These are phyloP conservation scores for Pyxicephalus adspersus DNA, from an alignment of 2,113 vertebrate genomes.

Conservation along the genomic window DNA sequence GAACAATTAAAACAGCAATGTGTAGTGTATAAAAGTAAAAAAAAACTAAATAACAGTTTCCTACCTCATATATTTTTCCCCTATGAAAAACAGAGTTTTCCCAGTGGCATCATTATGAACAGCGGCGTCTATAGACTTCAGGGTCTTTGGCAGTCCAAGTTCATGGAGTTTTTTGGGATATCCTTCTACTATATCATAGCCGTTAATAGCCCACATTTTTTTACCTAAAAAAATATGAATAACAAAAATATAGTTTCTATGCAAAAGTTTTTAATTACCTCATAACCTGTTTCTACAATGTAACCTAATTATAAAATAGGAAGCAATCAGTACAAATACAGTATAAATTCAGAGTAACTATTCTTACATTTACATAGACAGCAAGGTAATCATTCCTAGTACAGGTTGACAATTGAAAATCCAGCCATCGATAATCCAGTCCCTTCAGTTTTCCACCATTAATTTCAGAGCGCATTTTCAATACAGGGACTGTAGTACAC, in stretches of 20 bases:
- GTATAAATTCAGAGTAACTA: neutral
- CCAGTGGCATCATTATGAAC: constrained; percentile 79
- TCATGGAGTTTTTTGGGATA: constrained; percentile 92
- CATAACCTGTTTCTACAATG: neutral
- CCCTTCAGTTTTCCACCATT: too few relatives aligned
- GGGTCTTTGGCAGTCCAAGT: constrained; percentile 85
- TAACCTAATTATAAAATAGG: neutral
- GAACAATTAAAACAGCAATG: too few relatives aligned
- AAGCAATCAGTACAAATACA: neutral
- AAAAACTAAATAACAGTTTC: neutral
- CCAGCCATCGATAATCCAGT: too few relatives aligned
- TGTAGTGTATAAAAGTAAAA: neutral
- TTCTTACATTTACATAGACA: too few relatives aligned
- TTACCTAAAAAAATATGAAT: constrained; percentile 74
- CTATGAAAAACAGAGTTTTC: constrained; percentile 89
- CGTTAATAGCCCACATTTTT: constrained; percentile 90
- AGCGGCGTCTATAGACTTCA: constrained; percentile 86
- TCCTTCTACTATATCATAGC: constrained; percentile 83
- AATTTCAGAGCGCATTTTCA: too few relatives aligned
- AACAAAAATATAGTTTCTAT: neutral
- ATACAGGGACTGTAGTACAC: too few relatives aligned
- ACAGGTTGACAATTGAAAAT: too few relatives aligned
- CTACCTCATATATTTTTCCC: constrained; percentile 92
- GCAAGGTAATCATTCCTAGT: too few relatives aligned
- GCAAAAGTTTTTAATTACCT: too few relatives aligned